Percentiles rank a stretch among this genome's conserved stretches.
Evolutionary conservation across 2,113 vertebrate species (phyloP).

Genomic region (Corvus moneduloides): DNA sequence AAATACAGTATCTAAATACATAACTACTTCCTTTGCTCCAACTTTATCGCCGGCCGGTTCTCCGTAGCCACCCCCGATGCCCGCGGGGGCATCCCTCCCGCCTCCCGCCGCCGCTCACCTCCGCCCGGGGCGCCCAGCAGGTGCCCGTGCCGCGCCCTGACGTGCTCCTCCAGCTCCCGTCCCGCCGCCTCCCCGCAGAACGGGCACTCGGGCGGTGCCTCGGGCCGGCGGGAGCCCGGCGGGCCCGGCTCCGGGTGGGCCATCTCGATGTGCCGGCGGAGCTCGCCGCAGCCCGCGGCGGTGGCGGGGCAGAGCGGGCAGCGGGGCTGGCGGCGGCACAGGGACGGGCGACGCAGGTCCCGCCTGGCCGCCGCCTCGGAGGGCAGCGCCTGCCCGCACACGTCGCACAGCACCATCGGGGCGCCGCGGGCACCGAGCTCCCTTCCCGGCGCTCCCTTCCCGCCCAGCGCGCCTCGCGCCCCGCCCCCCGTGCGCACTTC

Average conservation of each 20-base stretch:
- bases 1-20: background rate
- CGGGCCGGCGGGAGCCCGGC: background rate
- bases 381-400: conserved; percentile 75
- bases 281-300: conserved; percentile 74
- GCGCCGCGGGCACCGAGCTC: no score
- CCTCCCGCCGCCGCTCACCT: background rate
- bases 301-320: conserved; percentile 79
- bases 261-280: conserved; percentile 73
- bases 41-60: rapidly evolving
- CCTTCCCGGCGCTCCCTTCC: no score
- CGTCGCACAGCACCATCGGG: conserved; percentile 78
- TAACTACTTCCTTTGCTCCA: background rate
- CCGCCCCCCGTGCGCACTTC: background rate
- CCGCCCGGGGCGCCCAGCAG: background rate
- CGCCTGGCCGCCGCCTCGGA: conserved; percentile 77
- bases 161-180: conserved; percentile 63
- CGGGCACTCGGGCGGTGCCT: conserved; percentile 41
- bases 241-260: conserved; percentile 56
- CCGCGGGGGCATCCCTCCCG: background rate
- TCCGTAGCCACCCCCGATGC: rapidly evolving
- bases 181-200: conserved; percentile 61
- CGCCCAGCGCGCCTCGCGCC: background rate
- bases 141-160: conserved; percentile 52
- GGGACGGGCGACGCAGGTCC: conserved; percentile 71
- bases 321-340: conserved; percentile 50